Evolutionary conservation across 2,797 vertebrate species (phyloP).

Genomic region (Eulemur coronatus): DNA sequence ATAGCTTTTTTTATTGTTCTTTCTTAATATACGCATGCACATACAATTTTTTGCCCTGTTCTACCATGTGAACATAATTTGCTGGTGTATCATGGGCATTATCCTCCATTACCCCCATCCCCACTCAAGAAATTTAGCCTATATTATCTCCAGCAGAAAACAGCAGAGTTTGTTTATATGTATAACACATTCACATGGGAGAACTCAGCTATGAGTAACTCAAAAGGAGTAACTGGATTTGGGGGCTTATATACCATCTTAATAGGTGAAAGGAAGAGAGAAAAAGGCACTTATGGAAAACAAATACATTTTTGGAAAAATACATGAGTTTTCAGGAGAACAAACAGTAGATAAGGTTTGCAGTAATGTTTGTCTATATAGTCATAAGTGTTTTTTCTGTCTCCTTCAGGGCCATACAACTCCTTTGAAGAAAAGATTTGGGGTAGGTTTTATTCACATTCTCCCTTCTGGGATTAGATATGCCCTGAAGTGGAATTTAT

Average conservation of each 20-base stretch:
- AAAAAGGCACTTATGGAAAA: not conserved
- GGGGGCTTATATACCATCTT: not conserved
- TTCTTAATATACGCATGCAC: not conserved
- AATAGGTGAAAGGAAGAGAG: not conserved
- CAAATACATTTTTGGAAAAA: not conserved
- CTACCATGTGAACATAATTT: not conserved
- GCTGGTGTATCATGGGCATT: not conserved
- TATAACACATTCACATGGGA: not conserved
- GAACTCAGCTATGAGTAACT: not conserved
- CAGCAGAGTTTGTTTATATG: not conserved
- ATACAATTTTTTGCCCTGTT: not conserved
- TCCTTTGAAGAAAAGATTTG: not conserved
- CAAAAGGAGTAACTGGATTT: not conserved
- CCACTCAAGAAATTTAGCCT: not conserved
- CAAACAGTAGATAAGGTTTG: not conserved
- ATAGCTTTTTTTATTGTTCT: not conserved
- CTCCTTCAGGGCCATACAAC: not conserved
- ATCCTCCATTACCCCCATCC: not conserved
- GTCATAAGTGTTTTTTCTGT: not conserved
- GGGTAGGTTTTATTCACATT: not conserved
- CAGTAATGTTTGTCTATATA: not conserved
- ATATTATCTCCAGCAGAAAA: not conserved
- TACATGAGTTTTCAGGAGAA: not conserved
- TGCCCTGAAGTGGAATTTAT: not conserved
- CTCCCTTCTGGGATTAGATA: not conserved